Conservation (phyloP, 2,888 invertebrate genomes). For the Lasius platythorax region DNA sequence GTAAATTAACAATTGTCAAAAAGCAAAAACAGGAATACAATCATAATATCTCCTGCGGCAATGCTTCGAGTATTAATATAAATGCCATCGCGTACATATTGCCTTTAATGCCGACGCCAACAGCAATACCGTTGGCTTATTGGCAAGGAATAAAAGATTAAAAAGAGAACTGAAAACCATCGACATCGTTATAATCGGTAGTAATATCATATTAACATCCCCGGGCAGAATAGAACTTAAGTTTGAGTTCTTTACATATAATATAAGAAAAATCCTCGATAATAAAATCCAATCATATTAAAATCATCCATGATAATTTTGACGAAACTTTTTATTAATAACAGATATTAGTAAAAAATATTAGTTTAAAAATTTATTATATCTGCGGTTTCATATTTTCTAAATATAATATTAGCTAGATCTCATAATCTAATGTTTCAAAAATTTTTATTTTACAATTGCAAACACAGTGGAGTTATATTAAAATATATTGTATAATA, state of each 20-base stretch:
- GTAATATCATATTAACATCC: conserved; percentile 21
- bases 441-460: neutral
- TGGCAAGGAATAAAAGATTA: conserved; percentile 12
- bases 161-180: neutral
- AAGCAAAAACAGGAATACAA: neutral
- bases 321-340: neutral
- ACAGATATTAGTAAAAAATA: neutral
- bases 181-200: conserved; percentile 10
- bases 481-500: neutral
- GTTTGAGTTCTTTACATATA: neutral
- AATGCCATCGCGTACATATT: neutral
- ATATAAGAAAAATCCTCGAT: neutral
- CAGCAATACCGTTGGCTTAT: neutral
- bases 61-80: conserved; percentile 14
- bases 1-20: neutral
- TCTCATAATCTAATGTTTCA: neutral
- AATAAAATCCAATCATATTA: neutral
- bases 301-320: neutral
- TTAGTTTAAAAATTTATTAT: neutral
- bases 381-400: neutral
- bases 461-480: neutral
- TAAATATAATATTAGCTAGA: neutral
- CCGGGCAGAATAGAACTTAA: neutral
- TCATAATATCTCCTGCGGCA: neutral
- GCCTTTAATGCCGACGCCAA: neutral